Evolutionary conservation across 2,888 invertebrate species (phyloP).

Genomic region (Orchestes rusci): DNA sequence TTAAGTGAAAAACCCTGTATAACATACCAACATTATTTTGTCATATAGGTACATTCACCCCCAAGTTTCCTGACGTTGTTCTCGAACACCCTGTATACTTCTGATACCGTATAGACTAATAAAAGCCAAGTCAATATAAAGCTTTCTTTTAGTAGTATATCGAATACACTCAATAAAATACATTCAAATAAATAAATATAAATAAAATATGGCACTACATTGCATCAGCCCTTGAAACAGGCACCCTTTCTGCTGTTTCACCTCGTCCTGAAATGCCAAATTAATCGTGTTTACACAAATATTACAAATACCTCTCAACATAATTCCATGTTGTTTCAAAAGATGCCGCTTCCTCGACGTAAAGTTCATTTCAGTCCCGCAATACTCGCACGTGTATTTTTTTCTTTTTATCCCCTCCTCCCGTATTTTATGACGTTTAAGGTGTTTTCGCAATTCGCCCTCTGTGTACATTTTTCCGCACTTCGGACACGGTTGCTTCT

Average conservation of each 20-base stretch:
- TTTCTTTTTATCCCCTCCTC: slow-evolving; percentile 23
- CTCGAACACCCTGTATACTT: too few species aligned
- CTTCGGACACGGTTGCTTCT: slow-evolving; percentile 23
- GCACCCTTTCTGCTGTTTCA: slow-evolving; percentile 19
- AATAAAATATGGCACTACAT: too few species aligned
- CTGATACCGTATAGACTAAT: too few species aligned
- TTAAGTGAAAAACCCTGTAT: too few species aligned
- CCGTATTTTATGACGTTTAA: slow-evolving; percentile 21
- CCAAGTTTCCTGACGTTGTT: too few species aligned
- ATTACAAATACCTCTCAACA: slow-evolving; percentile 16
- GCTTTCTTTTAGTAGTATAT: too few species aligned
- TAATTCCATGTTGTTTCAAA: slow-evolving; percentile 21
- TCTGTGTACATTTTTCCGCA: slow-evolving; percentile 24
- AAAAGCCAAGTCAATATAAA: too few species aligned
- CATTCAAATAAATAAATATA: too few species aligned
- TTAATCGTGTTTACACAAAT: not conserved
- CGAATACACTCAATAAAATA: too few species aligned
- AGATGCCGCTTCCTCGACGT: slow-evolving; percentile 22
- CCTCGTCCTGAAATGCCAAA: slow-evolving; percentile 14
- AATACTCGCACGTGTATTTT: slow-evolving; percentile 23
- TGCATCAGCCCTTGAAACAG: slow-evolving; percentile 16
- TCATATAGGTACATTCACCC: too few species aligned
- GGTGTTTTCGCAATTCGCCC: slow-evolving; percentile 21
- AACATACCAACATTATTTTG: too few species aligned
- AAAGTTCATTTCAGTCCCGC: slow-evolving; percentile 23